Evolutionary conservation across 2,888 invertebrate genomes (phyloP).

Genomic region (Portevinia maculata): DNA sequence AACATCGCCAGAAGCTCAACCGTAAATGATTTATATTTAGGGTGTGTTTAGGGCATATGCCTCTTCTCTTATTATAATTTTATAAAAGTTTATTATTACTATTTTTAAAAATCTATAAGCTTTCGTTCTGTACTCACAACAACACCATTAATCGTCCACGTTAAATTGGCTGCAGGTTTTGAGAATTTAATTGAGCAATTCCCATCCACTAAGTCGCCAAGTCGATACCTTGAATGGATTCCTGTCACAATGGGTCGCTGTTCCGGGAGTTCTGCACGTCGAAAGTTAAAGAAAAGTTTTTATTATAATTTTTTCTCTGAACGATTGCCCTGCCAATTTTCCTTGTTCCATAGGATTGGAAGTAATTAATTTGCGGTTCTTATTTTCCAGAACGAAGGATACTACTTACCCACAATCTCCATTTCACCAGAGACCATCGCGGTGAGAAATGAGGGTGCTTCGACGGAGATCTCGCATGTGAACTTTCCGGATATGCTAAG

Average conservation of each 20-base stretch:
- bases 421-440: slow-evolving; percentile 83
- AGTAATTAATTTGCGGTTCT: slow-evolving; percentile 80
- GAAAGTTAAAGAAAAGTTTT: slow-evolving; percentile 56
- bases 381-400: background rate
- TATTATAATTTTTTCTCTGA: slow-evolving; percentile 42
- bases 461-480: slow-evolving; percentile 83
- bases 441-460: slow-evolving; percentile 82
- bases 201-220: slow-evolving; percentile 84
- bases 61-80: background rate
- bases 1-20: slow-evolving; percentile 56
- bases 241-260: slow-evolving; percentile 84
- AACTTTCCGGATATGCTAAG: slow-evolving; percentile 82
- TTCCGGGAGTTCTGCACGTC: slow-evolving; percentile 83
- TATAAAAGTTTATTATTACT: slow-evolving; percentile 19
- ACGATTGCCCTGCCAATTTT: slow-evolving; percentile 38
- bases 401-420: slow-evolving; percentile 82
- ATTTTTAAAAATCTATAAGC: slow-evolving; percentile 3
- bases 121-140: slow-evolving; percentile 79
- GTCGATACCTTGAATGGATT: slow-evolving; percentile 84
- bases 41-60: background rate
- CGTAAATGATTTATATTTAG: slow-evolving; percentile 62
- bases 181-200: slow-evolving; percentile 85
- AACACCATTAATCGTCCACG: slow-evolving; percentile 85
- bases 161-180: slow-evolving; percentile 85
- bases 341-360: slow-evolving; percentile 52